Evolutionary conservation across 2,797 vertebrate species (phyloP).

Genomic region (Oreortyx pictus): DNA sequence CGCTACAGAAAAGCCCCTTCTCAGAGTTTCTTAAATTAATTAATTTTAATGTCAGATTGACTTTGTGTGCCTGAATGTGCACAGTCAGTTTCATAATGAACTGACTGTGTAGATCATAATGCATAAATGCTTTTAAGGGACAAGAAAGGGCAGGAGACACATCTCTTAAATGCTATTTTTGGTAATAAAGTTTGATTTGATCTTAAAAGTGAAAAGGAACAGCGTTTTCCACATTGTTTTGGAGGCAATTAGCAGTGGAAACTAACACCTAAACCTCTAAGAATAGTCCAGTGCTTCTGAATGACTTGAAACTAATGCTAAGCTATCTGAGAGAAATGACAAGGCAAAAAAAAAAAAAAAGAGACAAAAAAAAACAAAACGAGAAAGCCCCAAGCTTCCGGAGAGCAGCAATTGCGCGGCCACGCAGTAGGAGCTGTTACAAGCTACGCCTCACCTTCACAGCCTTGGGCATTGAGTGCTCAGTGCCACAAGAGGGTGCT

Average conservation of each 20-base stretch:
- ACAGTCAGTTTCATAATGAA: background rate
- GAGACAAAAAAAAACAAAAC: too few species aligned
- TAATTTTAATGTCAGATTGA: background rate
- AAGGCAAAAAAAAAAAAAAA: background rate
- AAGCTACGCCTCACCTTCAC: background rate
- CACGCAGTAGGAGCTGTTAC: background rate
- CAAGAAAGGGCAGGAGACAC: background rate
- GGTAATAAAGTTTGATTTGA: background rate
- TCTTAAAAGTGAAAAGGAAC: background rate
- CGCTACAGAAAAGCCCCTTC: too few species aligned
- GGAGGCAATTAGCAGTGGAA: background rate
- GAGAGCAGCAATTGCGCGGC: background rate
- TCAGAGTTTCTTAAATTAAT: background rate
- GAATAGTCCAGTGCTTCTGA: background rate
- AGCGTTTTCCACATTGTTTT: background rate
- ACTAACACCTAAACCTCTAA: background rate
- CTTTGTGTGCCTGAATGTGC: background rate
- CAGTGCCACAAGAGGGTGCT: constrained; percentile 66
- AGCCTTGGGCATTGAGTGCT: background rate
- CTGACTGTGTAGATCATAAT: background rate
- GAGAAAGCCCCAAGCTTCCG: background rate
- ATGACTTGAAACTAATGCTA: background rate
- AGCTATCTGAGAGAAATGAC: background rate
- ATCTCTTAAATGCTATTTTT: background rate
- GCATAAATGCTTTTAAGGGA: background rate